phyloP scores from a whole-genome alignment of 2,888 invertebrate species.

The Lasioglossum pauxillum region DNA sequence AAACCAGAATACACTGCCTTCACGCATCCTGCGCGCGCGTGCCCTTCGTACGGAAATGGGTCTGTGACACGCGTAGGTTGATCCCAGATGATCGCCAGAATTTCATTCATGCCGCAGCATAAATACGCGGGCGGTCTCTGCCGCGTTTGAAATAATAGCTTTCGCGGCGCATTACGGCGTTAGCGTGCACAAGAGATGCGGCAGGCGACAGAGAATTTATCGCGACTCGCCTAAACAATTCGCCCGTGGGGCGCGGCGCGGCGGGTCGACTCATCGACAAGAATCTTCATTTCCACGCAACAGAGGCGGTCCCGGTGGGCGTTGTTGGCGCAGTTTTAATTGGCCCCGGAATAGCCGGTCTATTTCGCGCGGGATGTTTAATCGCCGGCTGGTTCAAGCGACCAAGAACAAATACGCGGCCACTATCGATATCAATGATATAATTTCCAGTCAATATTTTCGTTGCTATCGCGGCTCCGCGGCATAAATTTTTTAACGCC shows the following conservation, averaged over 20 bases:
- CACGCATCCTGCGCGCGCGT: not conserved
- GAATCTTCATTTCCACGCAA: not conserved
- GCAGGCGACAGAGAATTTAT: slow-evolving; percentile 1
- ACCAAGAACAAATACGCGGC: slow-evolving; percentile 28
- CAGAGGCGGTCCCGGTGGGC: not conserved
- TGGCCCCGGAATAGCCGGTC: slow-evolving; percentile 31
- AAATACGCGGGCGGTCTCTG: slow-evolving; percentile 36
- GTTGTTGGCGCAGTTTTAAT: slow-evolving; percentile 32
- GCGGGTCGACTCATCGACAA: not conserved
- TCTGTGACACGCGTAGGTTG: slow-evolving; percentile 52
- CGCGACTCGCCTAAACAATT: not conserved
- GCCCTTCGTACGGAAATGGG: slow-evolving; percentile 48
- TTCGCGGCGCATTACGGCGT: not conserved
- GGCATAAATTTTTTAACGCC: slow-evolving; percentile 26
- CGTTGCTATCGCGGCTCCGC: slow-evolving; percentile 5
- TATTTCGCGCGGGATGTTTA: slow-evolving; percentile 39
- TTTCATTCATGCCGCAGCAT: slow-evolving; percentile 64
- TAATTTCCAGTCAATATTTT: slow-evolving; percentile 49
- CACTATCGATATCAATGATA: not conserved
- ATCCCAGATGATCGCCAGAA: slow-evolving; percentile 49
- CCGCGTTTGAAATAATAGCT: slow-evolving; percentile 30
- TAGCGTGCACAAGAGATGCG: not conserved
- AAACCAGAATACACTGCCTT: not conserved
- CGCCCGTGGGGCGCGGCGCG: not conserved
- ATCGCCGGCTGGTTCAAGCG: not conserved